Evolutionary conservation across 2,888 invertebrate species (phyloP), one percentile per base, ranked within the genome.

Genomic region (Rhingia rostrata): DNA sequence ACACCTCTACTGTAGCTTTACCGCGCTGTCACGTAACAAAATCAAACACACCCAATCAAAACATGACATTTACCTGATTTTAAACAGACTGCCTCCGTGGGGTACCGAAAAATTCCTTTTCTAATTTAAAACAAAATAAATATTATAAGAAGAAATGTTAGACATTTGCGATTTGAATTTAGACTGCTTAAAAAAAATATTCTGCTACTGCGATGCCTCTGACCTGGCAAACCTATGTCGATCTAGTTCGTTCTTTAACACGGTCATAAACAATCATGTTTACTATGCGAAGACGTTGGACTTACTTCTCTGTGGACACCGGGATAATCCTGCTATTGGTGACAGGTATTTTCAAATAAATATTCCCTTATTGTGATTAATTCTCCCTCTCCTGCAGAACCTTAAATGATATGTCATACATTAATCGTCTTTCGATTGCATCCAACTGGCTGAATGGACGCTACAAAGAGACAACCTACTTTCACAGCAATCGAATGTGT

Each of bases 361-460:
- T 12, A 0, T 6, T 12, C 12, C 35, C 60, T 22, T 60, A 37
- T 61, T 6, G 10, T 6, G 39, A n/a, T n/a, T 6, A 0, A 4
- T 45, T 30, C 30, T 43, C 10, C 43, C 1, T 45, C 22, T 22
- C 22, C 22, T 86, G 5, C 63, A 91, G 91, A 74, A 91, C 90
- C 39, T 87, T 86, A 54, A 83, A 86, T 1, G 90, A 88, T 88
- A 89, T 88, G 49, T 90, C 88, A 35, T 90, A 87, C 79, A 90
- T 83, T 39, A 92, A 87, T 87, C 90, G 87, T 60, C 89, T 87
- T 86, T 90, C 86, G 89, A 90, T 89, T 89, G 91, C 88, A 89
- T 91, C 90, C n/a, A 94, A 94, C 87, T 94, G 94, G 94, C 88
- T 91, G n/a, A 90, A 89, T 56, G 94, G 94, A 2, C 90, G 90